Percentiles rank a stretch among this genome's conserved stretches.
Evolutionary conservation across 2,113 vertebrate species (phyloP).

Genomic region (Turdus rufiventris): DNA sequence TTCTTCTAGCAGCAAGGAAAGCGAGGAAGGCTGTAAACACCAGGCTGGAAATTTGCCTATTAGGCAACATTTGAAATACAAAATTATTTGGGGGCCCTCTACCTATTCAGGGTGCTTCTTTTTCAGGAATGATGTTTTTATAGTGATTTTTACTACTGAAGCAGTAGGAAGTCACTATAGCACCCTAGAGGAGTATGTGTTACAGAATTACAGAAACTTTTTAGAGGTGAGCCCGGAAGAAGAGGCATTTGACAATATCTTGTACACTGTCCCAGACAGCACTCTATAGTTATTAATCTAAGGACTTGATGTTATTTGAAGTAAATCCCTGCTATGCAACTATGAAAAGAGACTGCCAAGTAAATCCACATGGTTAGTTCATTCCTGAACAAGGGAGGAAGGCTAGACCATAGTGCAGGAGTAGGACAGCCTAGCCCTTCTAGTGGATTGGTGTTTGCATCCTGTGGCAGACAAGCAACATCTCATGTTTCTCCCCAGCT

Average conservation of each 20-base stretch:
- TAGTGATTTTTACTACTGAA: neutral
- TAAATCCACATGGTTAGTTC: neutral
- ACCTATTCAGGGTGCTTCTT: neutral
- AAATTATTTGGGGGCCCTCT: neutral
- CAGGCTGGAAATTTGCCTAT: neutral
- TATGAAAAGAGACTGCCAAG: neutral
- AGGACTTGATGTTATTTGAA: neutral
- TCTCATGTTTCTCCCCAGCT: conserved; percentile 6
- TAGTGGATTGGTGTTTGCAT: neutral
- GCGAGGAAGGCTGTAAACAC: neutral
- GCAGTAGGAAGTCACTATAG: neutral
- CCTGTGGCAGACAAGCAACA: neutral
- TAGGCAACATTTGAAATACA: neutral
- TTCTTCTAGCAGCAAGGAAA: neutral
- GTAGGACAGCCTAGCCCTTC: neutral
- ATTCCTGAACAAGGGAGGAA: neutral
- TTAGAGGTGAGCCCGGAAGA: neutral
- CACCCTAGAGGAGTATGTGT: neutral
- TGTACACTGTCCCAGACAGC: neutral
- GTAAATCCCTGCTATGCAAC: neutral
- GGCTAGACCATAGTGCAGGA: neutral
- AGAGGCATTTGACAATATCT: neutral
- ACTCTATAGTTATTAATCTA: neutral
- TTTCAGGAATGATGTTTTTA: neutral
- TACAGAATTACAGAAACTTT: neutral